Conservation (phyloP, 2,113 vertebrate genomes). For the Pelvicachromis taeniatus region DNA sequence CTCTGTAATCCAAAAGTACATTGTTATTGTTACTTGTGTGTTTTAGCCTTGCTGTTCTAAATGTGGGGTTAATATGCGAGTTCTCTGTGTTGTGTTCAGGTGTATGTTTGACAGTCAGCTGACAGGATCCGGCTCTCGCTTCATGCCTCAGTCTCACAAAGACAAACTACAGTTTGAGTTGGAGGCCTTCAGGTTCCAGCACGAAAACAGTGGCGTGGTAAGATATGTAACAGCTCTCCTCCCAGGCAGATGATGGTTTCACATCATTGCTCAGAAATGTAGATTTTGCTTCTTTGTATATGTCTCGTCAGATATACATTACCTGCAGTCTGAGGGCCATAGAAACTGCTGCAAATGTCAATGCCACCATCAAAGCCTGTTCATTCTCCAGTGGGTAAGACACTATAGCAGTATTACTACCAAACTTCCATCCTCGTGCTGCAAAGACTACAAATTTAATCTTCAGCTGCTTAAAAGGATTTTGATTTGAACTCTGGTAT, state of each 20-base stretch:
- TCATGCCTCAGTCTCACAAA: conserved; percentile 31
- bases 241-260: neutral
- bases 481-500: neutral
- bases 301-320: conserved; percentile 49
- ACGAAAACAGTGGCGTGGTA: conserved; percentile 20
- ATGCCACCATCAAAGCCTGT: conserved; percentile 48
- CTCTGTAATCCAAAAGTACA: neutral
- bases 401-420: neutral
- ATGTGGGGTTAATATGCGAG: neutral
- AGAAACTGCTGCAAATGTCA: neutral
- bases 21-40: neutral
- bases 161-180: conserved; percentile 50
- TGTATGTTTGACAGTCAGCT: conserved; percentile 22
- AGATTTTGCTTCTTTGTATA: neutral
- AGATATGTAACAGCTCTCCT: neutral
- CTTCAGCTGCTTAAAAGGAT: neutral
- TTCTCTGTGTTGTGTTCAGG: neutral
- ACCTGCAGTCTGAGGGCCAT: conserved; percentile 52
- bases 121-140: conserved; percentile 45
- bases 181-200: conserved; percentile 60
- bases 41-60: neutral
- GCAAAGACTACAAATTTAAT: neutral
- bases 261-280: neutral
- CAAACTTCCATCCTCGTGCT: neutral
- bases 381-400: conserved; percentile 56